Base-by-base conservation (phyloP, 2,113 vertebrate genomes). In the Silurus glanis region DNA sequence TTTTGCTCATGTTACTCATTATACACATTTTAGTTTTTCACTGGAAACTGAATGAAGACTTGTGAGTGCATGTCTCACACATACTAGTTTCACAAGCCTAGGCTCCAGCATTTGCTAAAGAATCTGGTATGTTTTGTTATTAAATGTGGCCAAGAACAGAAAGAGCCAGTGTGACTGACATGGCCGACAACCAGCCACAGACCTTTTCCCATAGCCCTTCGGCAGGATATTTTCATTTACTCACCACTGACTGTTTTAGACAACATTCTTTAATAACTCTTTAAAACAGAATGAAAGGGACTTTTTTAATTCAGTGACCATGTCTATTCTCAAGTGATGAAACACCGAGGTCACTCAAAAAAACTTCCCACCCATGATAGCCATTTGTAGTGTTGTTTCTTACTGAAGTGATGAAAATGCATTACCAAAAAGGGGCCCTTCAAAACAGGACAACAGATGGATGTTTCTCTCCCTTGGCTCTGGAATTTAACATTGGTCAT, bases 11-110 rank as follows among this genome's bases (percentile, higher is more conserved):
- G 69, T 67, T 74, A 78, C 80, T 23, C 84, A 83, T 85, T 62
- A 83, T 49, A 45, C 47, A 53, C 72, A 88, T 51, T 83, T 86
- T 47, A 83, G 61, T 78, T 83, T 62, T 69, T 72, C 75, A 56
- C 58, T 86, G 23, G 14, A 55, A 55, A 25, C 72, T 28, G 4
- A 72, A 13, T 47, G 28, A 45, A 69, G 45, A 7, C 37, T 72
- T 72, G 66, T 37, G 37, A 72, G 37, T 12, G 58, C 47, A 45
- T 80, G 56, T 80, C 49, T 45, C 58, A 80, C 37, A 61, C 9
- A 0, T 47, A 80, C 55, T 80, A 80, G 56, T 45, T 28, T 61
- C 37, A 47, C 56, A 61, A 80, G 28, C 78, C 56, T 61, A 37
- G 56, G 37, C 28, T 61, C n/a, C 5, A 47, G 56, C 28, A 61